These are phyloP conservation scores for Myripristis murdjan DNA, from an alignment of 2,797 vertebrate genomes.

Conservation along the genomic window DNA sequence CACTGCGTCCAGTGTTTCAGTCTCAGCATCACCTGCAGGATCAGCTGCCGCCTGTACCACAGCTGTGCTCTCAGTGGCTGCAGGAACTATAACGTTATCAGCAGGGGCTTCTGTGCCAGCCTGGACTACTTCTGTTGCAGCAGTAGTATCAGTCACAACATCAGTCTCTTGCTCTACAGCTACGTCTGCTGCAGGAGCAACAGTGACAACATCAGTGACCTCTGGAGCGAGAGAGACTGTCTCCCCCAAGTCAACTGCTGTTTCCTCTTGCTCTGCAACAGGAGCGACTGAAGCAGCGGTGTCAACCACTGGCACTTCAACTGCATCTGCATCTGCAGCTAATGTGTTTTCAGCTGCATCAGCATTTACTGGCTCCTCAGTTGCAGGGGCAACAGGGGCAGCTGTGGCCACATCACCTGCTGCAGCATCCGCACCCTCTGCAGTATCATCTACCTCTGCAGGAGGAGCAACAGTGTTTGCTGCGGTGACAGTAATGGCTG, in stretches of 20 bases:
- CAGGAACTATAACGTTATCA: constrained; percentile 29
- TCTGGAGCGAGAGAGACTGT: constrained; percentile 45
- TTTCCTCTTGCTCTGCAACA: constrained; percentile 60
- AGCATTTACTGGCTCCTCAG: constrained; percentile 40
- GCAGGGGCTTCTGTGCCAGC: constrained; percentile 58
- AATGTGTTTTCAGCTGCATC: no score
- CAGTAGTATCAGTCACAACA: constrained; percentile 54
- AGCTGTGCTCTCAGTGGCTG: constrained; percentile 31
- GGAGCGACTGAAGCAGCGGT: constrained; percentile 64
- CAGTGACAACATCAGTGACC: constrained; percentile 39
- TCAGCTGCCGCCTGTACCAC: constrained; percentile 18
- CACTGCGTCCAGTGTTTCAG: constrained; percentile 70
- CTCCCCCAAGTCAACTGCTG: constrained; percentile 46
- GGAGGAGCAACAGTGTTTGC: constrained; percentile 8
- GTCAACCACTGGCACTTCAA: constrained; percentile 16
- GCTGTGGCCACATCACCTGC: constrained; percentile 40
- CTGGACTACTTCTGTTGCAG: constrained; percentile 43
- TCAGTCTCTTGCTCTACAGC: constrained; percentile 53
- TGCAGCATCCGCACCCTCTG: constrained; percentile 12
- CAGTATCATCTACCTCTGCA: constrained; percentile 35
- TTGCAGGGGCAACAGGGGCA: constrained; percentile 26
- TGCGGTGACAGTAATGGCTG: constrained; percentile 5
- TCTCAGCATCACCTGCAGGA: constrained; percentile 50
- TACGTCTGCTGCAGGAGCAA: constrained; percentile 55
- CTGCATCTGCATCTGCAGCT: constrained; percentile 44